Percentiles rank a stretch among this genome's conserved stretches.
phyloP scores from a whole-genome alignment of 1,140 invertebrate genomes.

The Drosophila equinoxialis region DNA sequence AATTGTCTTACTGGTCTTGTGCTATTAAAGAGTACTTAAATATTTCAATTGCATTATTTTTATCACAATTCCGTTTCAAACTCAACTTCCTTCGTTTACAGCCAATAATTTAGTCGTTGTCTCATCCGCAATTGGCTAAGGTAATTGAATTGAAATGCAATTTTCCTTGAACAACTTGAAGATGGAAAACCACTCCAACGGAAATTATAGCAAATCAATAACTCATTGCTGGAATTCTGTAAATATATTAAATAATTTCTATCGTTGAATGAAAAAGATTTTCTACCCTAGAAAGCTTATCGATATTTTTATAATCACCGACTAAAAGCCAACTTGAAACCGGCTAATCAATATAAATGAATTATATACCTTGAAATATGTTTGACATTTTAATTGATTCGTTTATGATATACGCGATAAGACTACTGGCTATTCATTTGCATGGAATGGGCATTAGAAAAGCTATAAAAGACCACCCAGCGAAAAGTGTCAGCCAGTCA shows the following conservation, averaged over 20 bases:
- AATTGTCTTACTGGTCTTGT: constrained; percentile 15
- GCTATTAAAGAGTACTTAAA: constrained; percentile 21
- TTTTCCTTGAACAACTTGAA: neutral
- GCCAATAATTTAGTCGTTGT: neutral
- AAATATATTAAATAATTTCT: neutral
- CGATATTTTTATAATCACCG: neutral
- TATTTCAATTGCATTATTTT: constrained; percentile 7
- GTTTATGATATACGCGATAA: neutral
- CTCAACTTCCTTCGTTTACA: neutral
- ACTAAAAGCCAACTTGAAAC: neutral
- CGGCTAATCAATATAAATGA: constrained; percentile 3
- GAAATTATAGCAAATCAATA: neutral
- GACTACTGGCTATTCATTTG: neutral
- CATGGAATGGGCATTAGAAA: neutral
- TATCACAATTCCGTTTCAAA: constrained; percentile 1
- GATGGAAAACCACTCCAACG: neutral
- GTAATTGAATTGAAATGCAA: constrained; percentile 10
- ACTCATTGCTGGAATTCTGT: neutral
- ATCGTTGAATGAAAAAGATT: neutral
- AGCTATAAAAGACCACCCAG: constrained; percentile 9
- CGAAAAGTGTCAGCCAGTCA: neutral
- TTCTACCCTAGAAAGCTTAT: neutral
- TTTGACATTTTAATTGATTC: neutral
- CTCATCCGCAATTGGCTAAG: constrained; percentile 7
- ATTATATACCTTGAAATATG: neutral